These are phyloP conservation scores for Mustela lutreola DNA, from an alignment of 2,113 vertebrate species.

Conservation along the genomic window DNA sequence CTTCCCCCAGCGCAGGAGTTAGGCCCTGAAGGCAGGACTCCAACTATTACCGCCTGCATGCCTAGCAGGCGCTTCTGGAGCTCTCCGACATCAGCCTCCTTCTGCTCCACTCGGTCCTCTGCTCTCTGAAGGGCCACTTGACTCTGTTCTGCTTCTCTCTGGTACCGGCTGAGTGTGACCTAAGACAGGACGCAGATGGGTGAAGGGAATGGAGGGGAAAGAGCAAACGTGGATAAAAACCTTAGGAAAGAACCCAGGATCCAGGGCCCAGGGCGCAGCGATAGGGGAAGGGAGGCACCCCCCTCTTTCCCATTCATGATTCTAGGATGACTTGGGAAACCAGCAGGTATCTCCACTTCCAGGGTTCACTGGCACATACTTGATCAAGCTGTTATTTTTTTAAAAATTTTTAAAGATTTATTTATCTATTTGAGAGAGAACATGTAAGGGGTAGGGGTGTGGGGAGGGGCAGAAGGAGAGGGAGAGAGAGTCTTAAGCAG, in stretches of 20 bases:
- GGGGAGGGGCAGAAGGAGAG: neutral
- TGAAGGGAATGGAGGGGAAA: neutral
- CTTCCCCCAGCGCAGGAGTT: neutral
- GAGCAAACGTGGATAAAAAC: neutral
- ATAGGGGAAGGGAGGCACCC: neutral
- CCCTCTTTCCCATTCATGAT: neutral
- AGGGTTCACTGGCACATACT: neutral
- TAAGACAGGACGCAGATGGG: constrained; percentile 61
- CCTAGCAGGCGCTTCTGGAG: constrained; percentile 91
- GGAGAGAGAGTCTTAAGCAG: neutral
- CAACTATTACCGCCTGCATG: constrained; percentile 89
- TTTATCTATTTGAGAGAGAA: neutral
- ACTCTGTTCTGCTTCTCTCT: constrained; percentile 86
- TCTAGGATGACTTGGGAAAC: neutral
- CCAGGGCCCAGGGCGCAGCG: neutral
- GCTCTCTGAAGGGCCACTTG: constrained; percentile 86
- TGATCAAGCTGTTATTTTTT: neutral
- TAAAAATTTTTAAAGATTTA: neutral
- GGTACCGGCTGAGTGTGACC: constrained; percentile 89
- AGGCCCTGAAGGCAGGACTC: neutral
- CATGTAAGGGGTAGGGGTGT: too few relatives aligned
- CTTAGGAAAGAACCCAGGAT: neutral
- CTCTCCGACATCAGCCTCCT: constrained; percentile 90
- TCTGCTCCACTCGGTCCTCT: constrained; percentile 84
- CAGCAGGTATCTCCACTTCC: neutral